These are phyloP conservation scores for Apis laboriosa DNA, from an alignment of 1,140 invertebrate species.

Conservation along the genomic window DNA sequence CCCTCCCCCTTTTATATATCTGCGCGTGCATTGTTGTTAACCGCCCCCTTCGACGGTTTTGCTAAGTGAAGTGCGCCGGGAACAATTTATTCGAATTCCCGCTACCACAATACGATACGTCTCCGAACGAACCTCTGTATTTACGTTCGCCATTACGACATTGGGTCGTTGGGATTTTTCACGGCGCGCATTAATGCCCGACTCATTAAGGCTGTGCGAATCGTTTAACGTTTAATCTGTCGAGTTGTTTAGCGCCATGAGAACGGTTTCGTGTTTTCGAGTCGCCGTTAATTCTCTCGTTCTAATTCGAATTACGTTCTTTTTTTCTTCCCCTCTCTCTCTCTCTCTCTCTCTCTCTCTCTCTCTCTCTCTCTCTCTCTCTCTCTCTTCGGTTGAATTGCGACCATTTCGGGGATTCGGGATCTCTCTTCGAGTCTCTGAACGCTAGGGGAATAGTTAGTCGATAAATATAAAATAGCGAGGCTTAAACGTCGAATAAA, in stretches of 20 bases:
- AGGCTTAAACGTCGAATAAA: constrained; percentile 10
- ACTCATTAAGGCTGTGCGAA: background rate
- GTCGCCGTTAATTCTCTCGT: background rate
- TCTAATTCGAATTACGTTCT: background rate
- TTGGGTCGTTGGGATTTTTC: background rate
- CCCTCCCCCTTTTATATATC: constrained; percentile 38
- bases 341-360: background rate
- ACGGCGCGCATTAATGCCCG: background rate
- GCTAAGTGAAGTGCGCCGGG: constrained; percentile 51
- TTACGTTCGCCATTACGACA: background rate
- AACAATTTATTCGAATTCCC: constrained; percentile 56
- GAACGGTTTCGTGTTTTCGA: too few relatives aligned
- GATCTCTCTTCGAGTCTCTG: background rate
- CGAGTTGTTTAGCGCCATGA: background rate
- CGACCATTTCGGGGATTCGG: background rate
- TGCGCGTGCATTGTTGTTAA: constrained; percentile 51
- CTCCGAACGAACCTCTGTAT: background rate
- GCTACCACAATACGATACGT: constrained; percentile 9
- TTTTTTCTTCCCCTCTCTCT: background rate
- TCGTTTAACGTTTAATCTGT: background rate
- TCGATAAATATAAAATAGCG: constrained; percentile 33
- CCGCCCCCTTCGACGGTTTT: constrained; percentile 51
- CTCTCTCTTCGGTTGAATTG: background rate
- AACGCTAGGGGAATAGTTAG: background rate
- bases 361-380: background rate